phyloP scores from a whole-genome alignment of 2,888 invertebrate species.

The Cephus spinipes region DNA sequence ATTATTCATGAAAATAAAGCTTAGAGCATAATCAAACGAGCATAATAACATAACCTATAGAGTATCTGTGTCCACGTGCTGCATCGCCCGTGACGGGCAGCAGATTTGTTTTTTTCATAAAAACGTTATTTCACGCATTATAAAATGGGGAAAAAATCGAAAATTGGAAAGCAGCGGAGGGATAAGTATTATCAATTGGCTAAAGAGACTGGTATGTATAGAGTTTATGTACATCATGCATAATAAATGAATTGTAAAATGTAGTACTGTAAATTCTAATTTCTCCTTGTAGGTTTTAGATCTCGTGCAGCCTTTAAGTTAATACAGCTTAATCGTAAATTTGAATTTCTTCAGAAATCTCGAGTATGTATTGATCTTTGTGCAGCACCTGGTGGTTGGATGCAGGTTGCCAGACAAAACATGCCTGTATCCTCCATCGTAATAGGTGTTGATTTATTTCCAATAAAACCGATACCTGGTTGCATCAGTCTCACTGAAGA shows the following conservation, averaged over 20 bases:
- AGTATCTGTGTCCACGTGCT: background rate
- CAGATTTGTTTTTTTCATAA: background rate
- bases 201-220: constrained; percentile 91
- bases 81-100: background rate
- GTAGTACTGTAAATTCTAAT: background rate
- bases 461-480: constrained; percentile 91
- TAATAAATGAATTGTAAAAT: background rate
- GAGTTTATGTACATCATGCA: background rate
- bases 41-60: background rate
- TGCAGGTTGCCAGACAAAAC: constrained; percentile 97
- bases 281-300: constrained; percentile 80
- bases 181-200: constrained; percentile 99
- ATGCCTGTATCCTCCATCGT: constrained; percentile 97
- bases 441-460: constrained; percentile 95
- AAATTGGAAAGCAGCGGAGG: constrained; percentile 97
- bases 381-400: constrained; percentile 99
- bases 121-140: background rate
- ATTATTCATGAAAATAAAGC: background rate
- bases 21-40: background rate
- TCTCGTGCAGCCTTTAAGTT: constrained; percentile 99
- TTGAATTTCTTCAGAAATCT: constrained; percentile 95
- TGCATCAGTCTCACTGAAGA: constrained; percentile 93
- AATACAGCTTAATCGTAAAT: constrained; percentile 96
- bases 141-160: constrained; percentile 93
- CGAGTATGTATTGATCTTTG: constrained; percentile 98